A percentile compares a stretch with the other conserved stretches of the same genome.
Evolutionary conservation across 1,140 invertebrate genomes (phyloP).

Genomic region (Neoseiulus cucumeris): DNA sequence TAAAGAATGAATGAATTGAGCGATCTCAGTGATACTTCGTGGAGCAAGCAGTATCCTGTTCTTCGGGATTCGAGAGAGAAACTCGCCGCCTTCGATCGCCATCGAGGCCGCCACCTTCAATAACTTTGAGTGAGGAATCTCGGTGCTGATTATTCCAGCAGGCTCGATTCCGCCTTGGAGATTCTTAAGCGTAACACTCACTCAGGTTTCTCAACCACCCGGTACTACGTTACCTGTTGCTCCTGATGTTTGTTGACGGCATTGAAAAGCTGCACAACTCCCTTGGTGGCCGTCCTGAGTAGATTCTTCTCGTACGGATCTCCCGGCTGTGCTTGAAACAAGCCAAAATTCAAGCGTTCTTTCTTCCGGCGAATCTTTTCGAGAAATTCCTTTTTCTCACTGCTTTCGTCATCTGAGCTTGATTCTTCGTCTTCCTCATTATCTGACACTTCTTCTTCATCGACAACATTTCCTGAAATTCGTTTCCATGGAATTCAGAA

Average conservation of each 20-base stretch:
- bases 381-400: neutral
- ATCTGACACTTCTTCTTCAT: neutral
- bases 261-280: conserved; percentile 7
- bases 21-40: no score
- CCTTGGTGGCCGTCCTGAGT: neutral
- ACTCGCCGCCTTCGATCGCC: no score
- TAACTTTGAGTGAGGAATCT: no score
- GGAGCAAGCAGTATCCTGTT: no score
- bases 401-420: neutral
- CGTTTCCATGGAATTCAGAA: no score
- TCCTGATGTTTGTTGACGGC: conserved; percentile 1
- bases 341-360: neutral
- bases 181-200: no score
- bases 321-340: neutral
- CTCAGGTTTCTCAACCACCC: no score
- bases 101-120: no score
- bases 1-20: neutral
- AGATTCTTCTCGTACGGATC: neutral
- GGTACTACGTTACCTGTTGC: no score
- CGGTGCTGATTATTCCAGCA: no score
- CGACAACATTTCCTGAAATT: neutral
- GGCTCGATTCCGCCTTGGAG: no score
- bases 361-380: neutral
- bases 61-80: no score
- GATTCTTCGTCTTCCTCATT: neutral